A percentile compares a stretch with the other conserved stretches of the same genome.
Evolutionary conservation across 53 echinoderm and acorn worm genomes (phyloP).

Genomic region (Temnopleurus reevesii): DNA sequence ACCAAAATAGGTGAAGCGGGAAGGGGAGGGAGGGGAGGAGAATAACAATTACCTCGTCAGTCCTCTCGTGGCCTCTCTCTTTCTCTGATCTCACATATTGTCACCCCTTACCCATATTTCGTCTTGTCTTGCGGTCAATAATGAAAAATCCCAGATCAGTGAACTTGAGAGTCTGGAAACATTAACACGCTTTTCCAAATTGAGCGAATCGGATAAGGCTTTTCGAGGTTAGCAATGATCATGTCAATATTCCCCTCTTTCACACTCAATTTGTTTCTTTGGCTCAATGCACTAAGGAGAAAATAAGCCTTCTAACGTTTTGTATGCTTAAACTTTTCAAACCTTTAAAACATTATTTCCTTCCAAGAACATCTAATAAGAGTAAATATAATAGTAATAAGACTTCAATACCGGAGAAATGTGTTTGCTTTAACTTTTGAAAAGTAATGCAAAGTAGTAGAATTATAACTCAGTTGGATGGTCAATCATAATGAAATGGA

Average conservation of each 20-base stretch:
- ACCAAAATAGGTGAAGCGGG: conserved; percentile 45
- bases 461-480: too few species aligned
- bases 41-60: conserved; percentile 37
- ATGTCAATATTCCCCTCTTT: neutral
- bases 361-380: too few species aligned
- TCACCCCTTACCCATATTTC: neutral
- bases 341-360: too few species aligned
- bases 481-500: too few species aligned
- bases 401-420: too few species aligned
- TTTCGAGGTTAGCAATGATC: conserved; percentile 10
- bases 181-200: conserved; percentile 39
- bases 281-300: too few species aligned
- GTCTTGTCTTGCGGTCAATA: conserved; percentile 52
- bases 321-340: too few species aligned
- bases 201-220: conserved; percentile 40
- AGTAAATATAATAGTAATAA: too few species aligned
- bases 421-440: too few species aligned
- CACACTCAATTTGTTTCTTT: conserved; percentile 5
- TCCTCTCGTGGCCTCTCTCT: neutral
- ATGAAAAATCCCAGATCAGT: conserved; percentile 20
- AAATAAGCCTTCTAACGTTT: too few species aligned
- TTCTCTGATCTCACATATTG: too few species aligned
- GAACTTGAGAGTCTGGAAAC: conserved; percentile 33
- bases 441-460: too few species aligned
- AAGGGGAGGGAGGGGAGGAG: conserved; percentile 34